Evolutionary conservation across 2,113 vertebrate species (phyloP), one percentile per base, ranked within the genome.

Genomic region (Ctenomys sociabilis): DNA sequence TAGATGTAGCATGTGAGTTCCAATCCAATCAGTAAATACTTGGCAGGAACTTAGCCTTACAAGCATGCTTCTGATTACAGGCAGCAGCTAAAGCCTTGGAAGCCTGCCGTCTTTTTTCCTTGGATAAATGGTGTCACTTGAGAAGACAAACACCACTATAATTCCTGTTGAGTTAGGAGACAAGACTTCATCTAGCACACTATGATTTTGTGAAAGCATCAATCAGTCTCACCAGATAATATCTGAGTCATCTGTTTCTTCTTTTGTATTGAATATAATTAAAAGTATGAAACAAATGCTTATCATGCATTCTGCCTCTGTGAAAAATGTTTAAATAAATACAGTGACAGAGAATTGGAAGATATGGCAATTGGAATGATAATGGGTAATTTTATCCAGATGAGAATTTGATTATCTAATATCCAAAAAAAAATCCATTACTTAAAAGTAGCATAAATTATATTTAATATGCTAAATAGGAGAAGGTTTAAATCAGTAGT

Each of bases 191-290:
- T 97, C 90, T 54, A 75, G n/a, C 83, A 84, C 85, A 83, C 87
- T 94, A 54, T 90, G 96, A 94, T 94, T 98, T 97, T 88, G 68
- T 90, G 88, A 94, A 96, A 96, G 95, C 40, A 75, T 86, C 96
- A 94, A 97, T 97, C 95, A 93, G 72, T 72, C 66, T 66, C 70
- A 85, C 26, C 77, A 84, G 91, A 96, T 93, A 96, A 92, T 80
- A 59, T 95, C 91, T 97, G 91, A 96, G 64, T 96, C 94, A 96
- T 90, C 83, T 93, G 26, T 94, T 94, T 30, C 77, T 88, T 59
- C 70, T 96, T 98, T 95, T 88, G 85, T 86, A 26, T 85, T 85
- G 61, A 86, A 40, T 93, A 85, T 90, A 96, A 94, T 93, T 92
- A 92, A 94, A 96, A 88, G 14, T 82, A 61, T 73, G 77, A 85